Evolutionary conservation across 2,113 vertebrate genomes (phyloP).

Genomic region (Xiphophorus hellerii): DNA sequence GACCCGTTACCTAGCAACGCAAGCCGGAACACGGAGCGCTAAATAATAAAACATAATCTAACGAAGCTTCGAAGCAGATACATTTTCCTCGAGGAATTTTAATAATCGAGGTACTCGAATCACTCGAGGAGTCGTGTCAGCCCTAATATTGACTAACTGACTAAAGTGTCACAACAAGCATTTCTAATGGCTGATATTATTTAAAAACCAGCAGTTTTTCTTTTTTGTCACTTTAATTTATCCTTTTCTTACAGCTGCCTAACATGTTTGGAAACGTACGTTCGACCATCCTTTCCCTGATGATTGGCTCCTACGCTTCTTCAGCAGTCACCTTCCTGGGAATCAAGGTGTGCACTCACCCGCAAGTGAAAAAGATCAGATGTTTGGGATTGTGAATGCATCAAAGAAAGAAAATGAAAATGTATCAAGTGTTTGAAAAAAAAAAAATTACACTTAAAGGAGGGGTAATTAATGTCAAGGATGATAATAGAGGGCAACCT

Average conservation of each 20-base stretch:
- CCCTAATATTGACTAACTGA: too few species aligned
- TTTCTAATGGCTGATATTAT: neutral
- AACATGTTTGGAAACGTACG: slow-evolving; percentile 79
- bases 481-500: neutral
- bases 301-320: slow-evolving; percentile 79
- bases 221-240: neutral
- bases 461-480: too few species aligned
- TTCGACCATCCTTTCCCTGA: slow-evolving; percentile 74
- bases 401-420: neutral
- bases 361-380: neutral
- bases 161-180: neutral
- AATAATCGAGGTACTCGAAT: too few species aligned
- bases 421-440: too few species aligned
- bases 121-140: too few species aligned
- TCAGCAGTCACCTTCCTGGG: slow-evolving; percentile 78
- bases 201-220: neutral
- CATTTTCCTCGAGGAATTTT: too few species aligned
- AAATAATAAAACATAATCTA: too few species aligned
- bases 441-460: too few species aligned
- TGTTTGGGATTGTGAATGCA: neutral
- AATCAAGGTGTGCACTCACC: slow-evolving; percentile 63
- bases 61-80: too few species aligned
- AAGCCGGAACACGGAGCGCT: too few species aligned
- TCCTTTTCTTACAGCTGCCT: slow-evolving; percentile 56
- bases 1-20: too few species aligned